Conservation (phyloP, 2,888 invertebrate genomes). For the Drosophila pseudotalamancana region DNA sequence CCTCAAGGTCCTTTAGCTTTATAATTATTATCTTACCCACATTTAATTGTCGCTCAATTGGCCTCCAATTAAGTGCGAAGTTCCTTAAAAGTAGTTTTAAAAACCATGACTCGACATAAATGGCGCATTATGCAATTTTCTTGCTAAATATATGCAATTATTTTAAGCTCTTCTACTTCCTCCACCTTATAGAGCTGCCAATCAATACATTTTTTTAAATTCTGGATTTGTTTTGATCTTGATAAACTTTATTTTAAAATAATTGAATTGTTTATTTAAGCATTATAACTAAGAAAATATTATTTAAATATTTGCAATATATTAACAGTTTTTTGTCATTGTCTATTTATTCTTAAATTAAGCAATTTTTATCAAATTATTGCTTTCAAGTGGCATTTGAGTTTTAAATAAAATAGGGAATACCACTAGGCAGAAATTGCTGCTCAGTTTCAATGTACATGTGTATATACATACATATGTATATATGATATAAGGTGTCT, state of each 20-base stretch:
- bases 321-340: too few species aligned
- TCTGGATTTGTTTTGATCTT: slow-evolving; percentile 54
- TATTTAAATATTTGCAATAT: too few species aligned
- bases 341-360: too few species aligned
- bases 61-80: slow-evolving; percentile 40
- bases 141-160: slow-evolving; percentile 10
- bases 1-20: neutral
- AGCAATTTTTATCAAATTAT: too few species aligned
- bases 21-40: neutral
- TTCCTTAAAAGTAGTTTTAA: slow-evolving; percentile 34
- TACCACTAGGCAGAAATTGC: too few species aligned
- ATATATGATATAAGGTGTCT: neutral
- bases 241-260: too few species aligned
- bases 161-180: slow-evolving; percentile 7
- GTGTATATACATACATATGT: too few species aligned
- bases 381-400: too few species aligned
- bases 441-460: too few species aligned
- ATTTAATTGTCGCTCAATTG: neutral
- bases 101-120: slow-evolving; percentile 52
- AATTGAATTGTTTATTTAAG: too few species aligned
- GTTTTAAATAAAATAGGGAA: too few species aligned
- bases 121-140: slow-evolving; percentile 52
- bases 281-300: too few species aligned
- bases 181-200: neutral
- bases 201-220: slow-evolving; percentile 26